Percentiles rank a stretch among this genome's conserved stretches.
These are phyloP conservation scores for Heteromormyrus szaboi DNA, from an alignment of 2,797 vertebrate species.

Conservation along the genomic window DNA sequence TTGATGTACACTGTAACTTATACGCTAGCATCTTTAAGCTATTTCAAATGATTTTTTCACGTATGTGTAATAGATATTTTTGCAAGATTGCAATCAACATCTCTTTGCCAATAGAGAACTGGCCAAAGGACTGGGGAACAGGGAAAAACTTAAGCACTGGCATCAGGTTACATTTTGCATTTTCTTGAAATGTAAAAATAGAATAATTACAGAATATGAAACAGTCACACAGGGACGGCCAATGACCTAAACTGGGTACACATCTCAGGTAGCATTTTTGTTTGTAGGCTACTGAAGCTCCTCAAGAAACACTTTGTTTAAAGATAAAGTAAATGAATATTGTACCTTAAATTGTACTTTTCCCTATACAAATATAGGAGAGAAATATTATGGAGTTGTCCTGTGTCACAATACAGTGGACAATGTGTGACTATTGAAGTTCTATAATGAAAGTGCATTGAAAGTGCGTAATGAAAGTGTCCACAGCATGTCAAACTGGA, in stretches of 20 bases:
- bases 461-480: background rate
- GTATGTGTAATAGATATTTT: background rate
- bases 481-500: background rate
- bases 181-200: background rate
- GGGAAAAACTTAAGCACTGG: background rate
- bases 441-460: background rate
- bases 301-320: background rate
- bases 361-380: background rate
- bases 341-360: background rate
- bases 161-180: background rate
- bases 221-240: background rate
- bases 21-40: background rate
- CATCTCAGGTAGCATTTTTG: background rate
- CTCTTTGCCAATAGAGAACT: background rate
- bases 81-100: background rate
- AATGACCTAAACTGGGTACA: background rate
- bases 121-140: background rate
- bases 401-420: background rate
- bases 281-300: background rate
- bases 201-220: background rate
- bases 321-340: background rate
- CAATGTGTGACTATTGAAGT: background rate
- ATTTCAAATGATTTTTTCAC: background rate
- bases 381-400: background rate
- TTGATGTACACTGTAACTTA: background rate